A percentile compares a stretch with the other conserved stretches of the same genome.
phyloP scores from a whole-genome alignment of 35 echinoderm and acorn worm species.

The Strongylocentrotus purpuratus region DNA sequence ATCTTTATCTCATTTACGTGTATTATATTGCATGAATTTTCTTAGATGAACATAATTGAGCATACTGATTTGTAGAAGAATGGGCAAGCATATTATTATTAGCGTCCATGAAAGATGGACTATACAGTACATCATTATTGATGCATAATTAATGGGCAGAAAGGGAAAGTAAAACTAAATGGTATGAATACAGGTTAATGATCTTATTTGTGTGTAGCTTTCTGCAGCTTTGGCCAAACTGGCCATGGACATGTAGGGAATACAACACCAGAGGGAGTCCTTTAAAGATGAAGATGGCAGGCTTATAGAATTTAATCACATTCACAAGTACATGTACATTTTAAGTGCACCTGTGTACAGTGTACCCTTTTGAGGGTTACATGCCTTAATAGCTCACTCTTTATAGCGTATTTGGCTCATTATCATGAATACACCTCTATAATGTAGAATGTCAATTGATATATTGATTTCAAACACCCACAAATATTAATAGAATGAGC shows the following conservation, averaged over 20 bases:
- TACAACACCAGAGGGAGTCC: not conserved
- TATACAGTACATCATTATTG: not conserved
- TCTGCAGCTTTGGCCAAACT: not conserved
- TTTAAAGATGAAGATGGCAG: not conserved
- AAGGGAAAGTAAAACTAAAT: not conserved
- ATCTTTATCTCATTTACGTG: too few relatives aligned
- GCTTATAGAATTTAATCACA: not conserved
- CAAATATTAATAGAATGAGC: not conserved
- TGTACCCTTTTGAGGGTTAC: too few relatives aligned
- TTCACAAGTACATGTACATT: not conserved
- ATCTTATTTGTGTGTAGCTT: not conserved
- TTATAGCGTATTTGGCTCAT: not conserved
- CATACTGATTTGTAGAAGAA: not conserved
- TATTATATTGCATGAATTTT: too few relatives aligned
- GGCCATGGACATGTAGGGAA: not conserved
- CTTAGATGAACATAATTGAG: too few relatives aligned
- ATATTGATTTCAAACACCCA: not conserved
- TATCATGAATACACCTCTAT: not conserved
- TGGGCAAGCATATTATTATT: not conserved
- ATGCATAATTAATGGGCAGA: not conserved
- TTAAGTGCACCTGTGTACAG: too few relatives aligned
- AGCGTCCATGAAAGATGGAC: not conserved
- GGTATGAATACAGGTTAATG: not conserved
- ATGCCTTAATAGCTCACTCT: too few relatives aligned
- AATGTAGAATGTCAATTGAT: not conserved